Evolutionary conservation across 2,888 invertebrate genomes (phyloP).

Genomic region (Hartigia nigra): DNA sequence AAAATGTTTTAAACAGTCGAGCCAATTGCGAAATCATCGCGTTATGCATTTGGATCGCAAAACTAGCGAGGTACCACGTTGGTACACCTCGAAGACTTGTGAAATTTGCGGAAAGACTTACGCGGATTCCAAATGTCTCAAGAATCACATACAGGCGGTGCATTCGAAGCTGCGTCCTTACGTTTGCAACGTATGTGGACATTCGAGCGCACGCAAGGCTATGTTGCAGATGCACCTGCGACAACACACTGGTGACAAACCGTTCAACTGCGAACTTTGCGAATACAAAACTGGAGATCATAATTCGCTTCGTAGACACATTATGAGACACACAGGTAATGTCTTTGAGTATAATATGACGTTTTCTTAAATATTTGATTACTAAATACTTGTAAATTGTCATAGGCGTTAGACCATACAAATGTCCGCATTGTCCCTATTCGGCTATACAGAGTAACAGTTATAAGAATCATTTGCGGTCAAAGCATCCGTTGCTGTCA

Average conservation of each 20-base stretch:
- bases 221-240: constrained; percentile 79
- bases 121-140: constrained; percentile 76
- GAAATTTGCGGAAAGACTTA: constrained; percentile 76
- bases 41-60: constrained; percentile 67
- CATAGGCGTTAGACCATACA: constrained; percentile 69
- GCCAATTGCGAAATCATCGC: constrained; percentile 74
- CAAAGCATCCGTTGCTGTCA: constrained; percentile 67
- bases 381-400: neutral
- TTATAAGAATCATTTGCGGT: constrained; percentile 72
- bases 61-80: constrained; percentile 56
- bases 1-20: constrained; percentile 72
- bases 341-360: constrained; percentile 30
- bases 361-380: neutral
- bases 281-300: constrained; percentile 80
- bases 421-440: constrained; percentile 77
- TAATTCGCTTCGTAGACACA: constrained; percentile 77
- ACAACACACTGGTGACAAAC: constrained; percentile 84
- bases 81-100: constrained; percentile 75
- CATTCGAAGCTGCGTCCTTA: constrained; percentile 81
- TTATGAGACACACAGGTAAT: constrained; percentile 72
- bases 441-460: constrained; percentile 77
- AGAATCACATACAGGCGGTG: constrained; percentile 77
- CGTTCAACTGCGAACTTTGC: constrained; percentile 77
- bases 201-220: constrained; percentile 77
- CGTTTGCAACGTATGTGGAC: constrained; percentile 80